These are phyloP conservation scores for Hofmannophila pseudospretella DNA, from an alignment of 2,888 invertebrate genomes.

Conservation along the genomic window DNA sequence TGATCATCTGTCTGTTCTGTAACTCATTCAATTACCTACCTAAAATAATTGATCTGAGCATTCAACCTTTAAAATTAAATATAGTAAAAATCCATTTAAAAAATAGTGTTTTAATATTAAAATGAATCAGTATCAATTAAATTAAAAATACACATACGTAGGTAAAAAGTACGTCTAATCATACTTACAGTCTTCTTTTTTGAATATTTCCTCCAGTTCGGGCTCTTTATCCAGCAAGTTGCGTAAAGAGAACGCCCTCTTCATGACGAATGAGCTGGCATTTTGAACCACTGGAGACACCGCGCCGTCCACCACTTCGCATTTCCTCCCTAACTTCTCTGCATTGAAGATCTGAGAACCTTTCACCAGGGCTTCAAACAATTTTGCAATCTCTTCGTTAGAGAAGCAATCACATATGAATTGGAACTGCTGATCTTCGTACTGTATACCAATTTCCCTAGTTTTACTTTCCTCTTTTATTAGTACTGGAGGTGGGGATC, in stretches of 20 bases:
- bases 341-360: conserved; percentile 16
- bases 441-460: conserved; percentile 42
- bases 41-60: no score
- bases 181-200: conserved; percentile 30
- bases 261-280: conserved; percentile 34
- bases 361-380: conserved; percentile 23
- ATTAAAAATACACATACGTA: not conserved
- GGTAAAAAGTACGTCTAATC: not conserved
- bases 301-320: conserved; percentile 23
- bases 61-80: no score
- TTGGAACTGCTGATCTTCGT: conserved; percentile 45
- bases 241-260: conserved; percentile 40
- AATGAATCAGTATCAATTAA: not conserved
- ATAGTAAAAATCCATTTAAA: no score
- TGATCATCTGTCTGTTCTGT: no score
- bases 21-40: no score
- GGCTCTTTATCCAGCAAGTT: conserved; percentile 35
- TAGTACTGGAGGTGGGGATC: conserved; percentile 16
- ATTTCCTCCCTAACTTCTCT: not conserved
- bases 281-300: conserved; percentile 23
- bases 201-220: conserved; percentile 49
- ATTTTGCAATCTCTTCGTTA: conserved; percentile 35
- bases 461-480: conserved; percentile 28
- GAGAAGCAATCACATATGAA: conserved; percentile 50
- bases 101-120: conserved; percentile 1